These are phyloP conservation scores for Drosophila ironensis DNA, from an alignment of 1,140 invertebrate genomes.

Conservation along the genomic window DNA sequence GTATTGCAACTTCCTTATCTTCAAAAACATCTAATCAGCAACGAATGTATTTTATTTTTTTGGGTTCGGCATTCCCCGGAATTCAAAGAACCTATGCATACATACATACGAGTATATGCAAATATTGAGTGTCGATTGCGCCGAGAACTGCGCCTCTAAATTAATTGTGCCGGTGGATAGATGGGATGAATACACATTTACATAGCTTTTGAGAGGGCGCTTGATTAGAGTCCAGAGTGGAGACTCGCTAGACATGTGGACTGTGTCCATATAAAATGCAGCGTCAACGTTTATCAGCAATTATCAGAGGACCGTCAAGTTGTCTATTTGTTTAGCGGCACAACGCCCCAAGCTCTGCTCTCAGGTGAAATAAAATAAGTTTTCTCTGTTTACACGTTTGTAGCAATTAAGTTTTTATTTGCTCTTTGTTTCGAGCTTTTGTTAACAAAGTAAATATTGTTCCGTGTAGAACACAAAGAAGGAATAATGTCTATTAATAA, in stretches of 20 bases:
- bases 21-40: constrained; percentile 12
- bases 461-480: constrained; percentile 21
- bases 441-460: constrained; percentile 49
- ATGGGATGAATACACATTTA: too few relatives aligned
- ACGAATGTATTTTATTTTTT: not conserved
- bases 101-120: too few relatives aligned
- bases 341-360: constrained; percentile 30
- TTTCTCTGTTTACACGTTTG: constrained; percentile 49
- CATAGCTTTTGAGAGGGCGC: not conserved
- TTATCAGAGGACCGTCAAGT: constrained; percentile 41
- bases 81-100: too few relatives aligned
- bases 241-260: constrained; percentile 7
- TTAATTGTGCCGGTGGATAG: constrained; percentile 16
- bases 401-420: constrained; percentile 65
- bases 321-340: constrained; percentile 60
- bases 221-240: constrained; percentile 69
- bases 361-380: constrained; percentile 17
- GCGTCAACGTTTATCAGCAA: constrained; percentile 59
- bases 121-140: constrained; percentile 57
- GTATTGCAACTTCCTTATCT: constrained; percentile 22
- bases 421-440: constrained; percentile 36
- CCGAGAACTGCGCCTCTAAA: constrained; percentile 51
- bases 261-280: constrained; percentile 21
- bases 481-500: not conserved
- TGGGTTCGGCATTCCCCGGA: not conserved